These are phyloP conservation scores for Hemicordylus capensis DNA, from an alignment of 2,113 vertebrate genomes.

Conservation along the genomic window DNA sequence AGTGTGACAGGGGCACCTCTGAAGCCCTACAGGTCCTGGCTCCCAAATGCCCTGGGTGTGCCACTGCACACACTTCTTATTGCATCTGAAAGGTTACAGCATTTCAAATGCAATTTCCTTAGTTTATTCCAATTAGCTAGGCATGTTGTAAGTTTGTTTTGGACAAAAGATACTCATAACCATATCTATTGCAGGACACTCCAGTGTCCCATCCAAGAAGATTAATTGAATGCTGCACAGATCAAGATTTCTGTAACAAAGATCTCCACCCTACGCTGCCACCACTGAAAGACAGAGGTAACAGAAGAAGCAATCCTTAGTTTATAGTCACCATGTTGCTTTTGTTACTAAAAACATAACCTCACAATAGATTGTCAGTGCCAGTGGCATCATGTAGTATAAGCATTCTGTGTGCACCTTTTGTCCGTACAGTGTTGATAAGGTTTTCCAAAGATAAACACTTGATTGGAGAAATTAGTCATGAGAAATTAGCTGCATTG, in stretches of 20 bases:
- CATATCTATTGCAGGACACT: constrained; percentile 81
- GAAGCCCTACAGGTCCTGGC: too few relatives aligned
- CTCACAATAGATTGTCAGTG: neutral
- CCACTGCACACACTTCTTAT: too few relatives aligned
- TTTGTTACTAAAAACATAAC: neutral
- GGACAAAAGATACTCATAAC: neutral
- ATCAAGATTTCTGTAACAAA: constrained; percentile 92
- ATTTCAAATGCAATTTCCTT: neutral
- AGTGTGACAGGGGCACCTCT: too few relatives aligned
- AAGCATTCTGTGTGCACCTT: neutral
- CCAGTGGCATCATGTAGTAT: neutral
- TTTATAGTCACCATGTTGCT: neutral
- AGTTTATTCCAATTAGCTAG: neutral
- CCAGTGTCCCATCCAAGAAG: constrained; percentile 85
- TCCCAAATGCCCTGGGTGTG: too few relatives aligned
- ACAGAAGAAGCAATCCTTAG: constrained; percentile 25
- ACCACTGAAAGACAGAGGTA: constrained; percentile 85
- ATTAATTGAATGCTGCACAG: constrained; percentile 92
- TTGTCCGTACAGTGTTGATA: too few relatives aligned
- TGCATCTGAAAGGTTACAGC: neutral
- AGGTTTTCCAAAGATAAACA: too few relatives aligned
- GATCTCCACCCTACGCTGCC: constrained; percentile 91
- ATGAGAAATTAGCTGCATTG: neutral
- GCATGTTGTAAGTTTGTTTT: neutral
- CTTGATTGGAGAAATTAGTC: neutral